These are phyloP conservation scores for Macrobrachium rosenbergii DNA, from an alignment of 1,140 invertebrate species.

Conservation along the genomic window DNA sequence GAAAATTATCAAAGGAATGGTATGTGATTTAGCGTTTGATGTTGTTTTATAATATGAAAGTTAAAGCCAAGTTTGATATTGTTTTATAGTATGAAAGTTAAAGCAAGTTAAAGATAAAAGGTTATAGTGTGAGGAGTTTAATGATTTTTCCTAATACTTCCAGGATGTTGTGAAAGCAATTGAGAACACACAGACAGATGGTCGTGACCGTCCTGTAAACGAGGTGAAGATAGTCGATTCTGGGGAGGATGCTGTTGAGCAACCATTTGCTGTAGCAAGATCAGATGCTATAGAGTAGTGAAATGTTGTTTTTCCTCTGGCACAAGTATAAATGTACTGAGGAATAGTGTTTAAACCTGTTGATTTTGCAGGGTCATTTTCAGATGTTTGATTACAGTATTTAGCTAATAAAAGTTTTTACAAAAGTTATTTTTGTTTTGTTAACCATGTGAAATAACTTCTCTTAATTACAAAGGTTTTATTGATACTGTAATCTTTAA, in stretches of 20 bases:
- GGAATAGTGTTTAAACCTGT: not conserved
- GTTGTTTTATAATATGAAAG: not conserved
- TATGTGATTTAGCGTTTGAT: conserved; percentile 23
- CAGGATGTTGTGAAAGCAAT: conserved; percentile 87
- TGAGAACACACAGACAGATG: conserved; percentile 84
- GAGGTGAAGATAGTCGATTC: conserved; percentile 81
- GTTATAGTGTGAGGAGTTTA: not conserved
- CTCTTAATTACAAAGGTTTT: no score
- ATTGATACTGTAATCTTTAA: no score
- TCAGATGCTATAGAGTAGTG: conserved; percentile 81
- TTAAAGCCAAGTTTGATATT: not conserved
- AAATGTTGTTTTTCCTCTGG: not conserved
- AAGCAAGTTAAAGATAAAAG: not conserved
- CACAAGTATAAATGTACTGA: not conserved
- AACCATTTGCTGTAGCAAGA: conserved; percentile 85
- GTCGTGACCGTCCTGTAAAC: conserved; percentile 77
- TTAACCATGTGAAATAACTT: no score
- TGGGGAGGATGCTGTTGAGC: conserved; percentile 78
- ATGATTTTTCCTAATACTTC: conserved; percentile 80
- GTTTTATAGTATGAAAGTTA: not conserved
- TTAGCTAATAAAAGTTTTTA: not conserved
- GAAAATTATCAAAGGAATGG: conserved; percentile 78
- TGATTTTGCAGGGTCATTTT: not conserved
- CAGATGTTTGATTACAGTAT: no score
- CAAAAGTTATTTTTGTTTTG: not conserved